A percentile compares a stretch with the other conserved stretches of the same genome.
These are phyloP conservation scores for silkworm (Bombyx mori) DNA, from an alignment of 1,140 invertebrate species.

Conservation along the genomic window ASM3026992v2 NC_085116.1:2639001-2639500, in stretches of 20 bases:
- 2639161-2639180: slow-evolving; percentile 95
- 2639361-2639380: too few species aligned
- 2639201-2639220: slow-evolving; percentile 99
- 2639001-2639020: slow-evolving; percentile 97
- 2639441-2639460: too few species aligned
- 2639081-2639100: slow-evolving; percentile 95
- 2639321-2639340: too few species aligned
- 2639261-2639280: slow-evolving; percentile 22
- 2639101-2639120: slow-evolving; percentile 95
- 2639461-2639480: too few species aligned
- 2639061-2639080: slow-evolving; percentile 99
- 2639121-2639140: slow-evolving; percentile 98
- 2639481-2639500: too few species aligned
- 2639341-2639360: too few species aligned
- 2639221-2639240: slow-evolving; percentile 98
- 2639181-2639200: slow-evolving; percentile 99
- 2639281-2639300: neutral
- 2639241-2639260: slow-evolving; percentile 94
- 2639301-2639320: too few species aligned
- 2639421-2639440: too few species aligned
- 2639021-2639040: slow-evolving; percentile 98
- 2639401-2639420: too few species aligned
- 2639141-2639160: slow-evolving; percentile 94
- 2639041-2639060: slow-evolving; percentile 98
- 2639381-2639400: too few species aligned